Evolutionary conservation across 2,797 vertebrate species (phyloP), one percentile per base, ranked within the genome.

Genomic region (Capromys pilorides): DNA sequence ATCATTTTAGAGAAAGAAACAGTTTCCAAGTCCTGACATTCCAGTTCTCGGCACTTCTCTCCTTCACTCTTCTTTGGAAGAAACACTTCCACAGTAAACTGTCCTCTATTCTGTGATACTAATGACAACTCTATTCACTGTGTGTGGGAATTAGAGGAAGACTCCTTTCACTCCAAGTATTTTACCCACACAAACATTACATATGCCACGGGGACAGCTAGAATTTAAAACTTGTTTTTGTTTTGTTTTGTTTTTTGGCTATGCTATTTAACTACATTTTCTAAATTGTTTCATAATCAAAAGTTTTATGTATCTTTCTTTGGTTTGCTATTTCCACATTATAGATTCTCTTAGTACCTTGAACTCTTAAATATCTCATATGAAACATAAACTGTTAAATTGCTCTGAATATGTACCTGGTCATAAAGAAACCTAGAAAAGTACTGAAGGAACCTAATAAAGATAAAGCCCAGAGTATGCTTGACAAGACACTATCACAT

Each of bases 141-240:
- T 33, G 2, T 62, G 14, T 19, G 19, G 24, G 77, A 64, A 83
- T 79, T 21, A 93, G 62, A 94, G n/a, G 22, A 66, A 59, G 41
- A 62, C 57, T 89, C 39, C 71, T 57, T 78, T 39, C 49, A 81
- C 83, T 80, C 22, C 5, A 51, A 57, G n/a, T n/a, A 49, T 81
- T 91, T 57, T 69, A 91, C 3, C 31, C 51, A 81, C 39, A 69
- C 81, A 92, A 85, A 92, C 91, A 59, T 80, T 90, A 66, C 18
- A 62, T 91, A 86, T 80, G 81, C 22, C 61, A 88, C 13, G 22
- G 49, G 5, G 59, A 36, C 28, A 71, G 77, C 49, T 64, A 73
- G 62, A 82, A 94, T 90, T 86, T 41, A 81, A 21, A 51, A 8
- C 26, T 77, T 61, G 75, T 2, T 75, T 18, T 57, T 79, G 4